A percentile compares a stretch with the other conserved stretches of the same genome.
Conservation (phyloP, 2,888 invertebrate genomes). For the Colletes collaris region DNA sequence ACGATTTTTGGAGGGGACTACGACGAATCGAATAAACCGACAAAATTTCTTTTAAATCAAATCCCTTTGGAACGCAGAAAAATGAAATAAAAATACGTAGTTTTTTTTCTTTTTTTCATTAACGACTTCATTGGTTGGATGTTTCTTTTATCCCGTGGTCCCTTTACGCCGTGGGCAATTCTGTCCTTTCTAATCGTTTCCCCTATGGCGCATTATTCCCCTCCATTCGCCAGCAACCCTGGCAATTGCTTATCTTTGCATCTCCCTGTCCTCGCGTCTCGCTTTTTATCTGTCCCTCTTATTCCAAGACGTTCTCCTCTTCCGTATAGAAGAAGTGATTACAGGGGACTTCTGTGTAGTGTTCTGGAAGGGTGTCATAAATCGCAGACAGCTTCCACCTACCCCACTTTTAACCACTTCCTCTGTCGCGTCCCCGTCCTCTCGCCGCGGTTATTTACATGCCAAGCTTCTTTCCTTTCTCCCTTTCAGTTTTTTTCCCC, state of each 20-base stretch:
- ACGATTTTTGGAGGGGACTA: no score
- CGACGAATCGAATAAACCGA: no score
- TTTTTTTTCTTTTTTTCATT: conserved; percentile 29
- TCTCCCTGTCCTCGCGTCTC: conserved; percentile 21
- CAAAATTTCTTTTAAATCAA: no score
- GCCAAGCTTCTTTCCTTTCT: conserved; percentile 8
- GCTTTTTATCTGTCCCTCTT: conserved; percentile 22
- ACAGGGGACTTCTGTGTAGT: conserved; percentile 48
- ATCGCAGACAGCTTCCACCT: conserved; percentile 44
- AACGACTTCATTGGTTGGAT: conserved; percentile 5
- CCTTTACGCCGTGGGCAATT: conserved; percentile 28
- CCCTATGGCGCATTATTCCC: conserved; percentile 23
- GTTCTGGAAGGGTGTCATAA: conserved; percentile 57
- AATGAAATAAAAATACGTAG: no score
- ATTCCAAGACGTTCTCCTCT: conserved; percentile 33
- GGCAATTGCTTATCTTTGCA: conserved; percentile 49
- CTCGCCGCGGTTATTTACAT: conserved; percentile 41
- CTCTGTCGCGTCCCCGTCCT: conserved; percentile 12
- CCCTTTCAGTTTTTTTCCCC: conserved; percentile 2
- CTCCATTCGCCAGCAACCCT: conserved; percentile 6
- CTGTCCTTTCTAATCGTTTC: conserved; percentile 39
- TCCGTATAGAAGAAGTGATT: conserved; percentile 49
- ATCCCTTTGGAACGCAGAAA: no score
- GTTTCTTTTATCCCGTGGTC: conserved; percentile 11
- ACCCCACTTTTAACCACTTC: conserved; percentile 8